Base-by-base conservation (phyloP, 2,888 invertebrate genomes). In the Euplexia lucipara region DNA sequence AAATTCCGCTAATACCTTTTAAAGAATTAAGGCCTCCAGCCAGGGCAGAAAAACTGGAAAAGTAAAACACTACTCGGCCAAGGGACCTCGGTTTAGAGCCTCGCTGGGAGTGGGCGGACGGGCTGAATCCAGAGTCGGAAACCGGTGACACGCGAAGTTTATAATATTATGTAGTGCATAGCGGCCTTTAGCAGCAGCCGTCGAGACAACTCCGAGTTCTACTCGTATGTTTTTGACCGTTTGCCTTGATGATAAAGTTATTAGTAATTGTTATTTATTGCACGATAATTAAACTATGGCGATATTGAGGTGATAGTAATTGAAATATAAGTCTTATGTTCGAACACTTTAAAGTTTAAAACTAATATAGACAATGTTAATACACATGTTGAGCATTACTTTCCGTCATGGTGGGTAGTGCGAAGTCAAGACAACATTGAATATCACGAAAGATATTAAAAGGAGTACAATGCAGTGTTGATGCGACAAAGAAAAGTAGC, bases 331-430 rank as follows among this genome's bases (percentile, higher is more conserved):
- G 78, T 74, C 73, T 65, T 74, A 78, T 53, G 37, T 58, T 68
- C 52, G 61, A 74, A 69, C 59, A 64, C 51, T 47, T 53, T 67
- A 59, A 47, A 64, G 26, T 72, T n/a, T n/a, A 66, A 41, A 60
- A 67, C 48, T 72, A 65, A 65, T 65, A 58, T 45, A 58, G 22
- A 76, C 35, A 41, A 37, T 44, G 60, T 60, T 58, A 45, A 39
- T 61, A 67, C 39, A 68, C 48, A 68, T 61, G 71, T 85, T 86
- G 87, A 87, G 87, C 87, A 85, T 76, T 77, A 67, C 61, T 70
- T 83, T 83, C 51, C 60, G 79, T 82, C 77, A 81, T 83, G 83
- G 80, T 77, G 81, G 75, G 82, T 63, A 69, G 68, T 68, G 64
- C 58, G 41, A 54, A 54, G n/a, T 44, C 32, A 22, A 10, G 16